These are phyloP conservation scores for Nomada hirtipes DNA, from an alignment of 2,888 invertebrate genomes.

Conservation along the genomic window DNA sequence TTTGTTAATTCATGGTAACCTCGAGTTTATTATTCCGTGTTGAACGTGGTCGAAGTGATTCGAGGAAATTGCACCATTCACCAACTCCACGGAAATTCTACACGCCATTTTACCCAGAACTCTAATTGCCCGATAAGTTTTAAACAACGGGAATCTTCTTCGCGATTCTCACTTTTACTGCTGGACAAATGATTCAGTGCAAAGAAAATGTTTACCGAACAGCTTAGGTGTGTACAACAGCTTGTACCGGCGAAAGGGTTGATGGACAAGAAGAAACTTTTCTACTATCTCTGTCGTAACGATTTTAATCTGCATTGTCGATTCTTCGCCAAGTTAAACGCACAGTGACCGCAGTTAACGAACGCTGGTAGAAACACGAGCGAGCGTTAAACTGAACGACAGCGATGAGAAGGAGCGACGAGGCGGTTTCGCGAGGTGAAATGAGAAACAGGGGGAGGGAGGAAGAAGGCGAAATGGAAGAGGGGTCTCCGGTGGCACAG, in stretches of 20 bases:
- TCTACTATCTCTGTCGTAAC: too few species aligned
- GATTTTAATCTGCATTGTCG: constrained; percentile 11
- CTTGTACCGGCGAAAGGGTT: too few species aligned
- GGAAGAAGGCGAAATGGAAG: constrained; percentile 4
- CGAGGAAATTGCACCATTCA: neutral
- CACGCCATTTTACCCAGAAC: neutral
- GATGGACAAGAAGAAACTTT: neutral
- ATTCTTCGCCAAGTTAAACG: constrained; percentile 21
- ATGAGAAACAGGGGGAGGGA: constrained; percentile 37
- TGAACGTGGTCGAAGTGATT: neutral
- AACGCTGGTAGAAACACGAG: neutral
- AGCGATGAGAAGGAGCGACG: constrained; percentile 22
- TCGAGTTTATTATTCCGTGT: neutral
- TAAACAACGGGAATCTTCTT: too few species aligned
- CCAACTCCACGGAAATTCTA: neutral
- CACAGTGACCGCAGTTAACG: constrained; percentile 1
- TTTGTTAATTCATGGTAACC: too few species aligned
- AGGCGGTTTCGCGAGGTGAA: constrained; percentile 27
- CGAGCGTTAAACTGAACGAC: neutral
- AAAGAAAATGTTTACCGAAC: too few species aligned
- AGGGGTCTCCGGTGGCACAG: constrained; percentile 30
- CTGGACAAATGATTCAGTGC: too few species aligned
- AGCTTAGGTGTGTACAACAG: too few species aligned
- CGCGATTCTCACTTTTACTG: too few species aligned
- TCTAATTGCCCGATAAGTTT: too few species aligned